Conservation (phyloP, 1,140 invertebrate species). For the Melipona quadrifasciata region DNA sequence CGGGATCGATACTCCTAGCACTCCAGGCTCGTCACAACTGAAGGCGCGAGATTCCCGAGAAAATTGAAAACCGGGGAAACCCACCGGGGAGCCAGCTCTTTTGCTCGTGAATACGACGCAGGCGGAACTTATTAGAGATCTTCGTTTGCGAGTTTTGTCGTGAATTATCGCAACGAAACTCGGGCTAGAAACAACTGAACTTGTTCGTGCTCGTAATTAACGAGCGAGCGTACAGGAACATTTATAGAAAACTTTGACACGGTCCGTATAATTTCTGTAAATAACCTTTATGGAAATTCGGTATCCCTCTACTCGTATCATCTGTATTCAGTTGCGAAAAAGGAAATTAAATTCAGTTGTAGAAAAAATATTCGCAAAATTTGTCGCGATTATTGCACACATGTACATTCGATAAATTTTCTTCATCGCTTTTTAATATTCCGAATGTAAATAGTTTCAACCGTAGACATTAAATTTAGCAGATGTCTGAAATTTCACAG, state of each 20-base stretch:
- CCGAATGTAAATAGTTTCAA: background rate
- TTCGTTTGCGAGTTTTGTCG: background rate
- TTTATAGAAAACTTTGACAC: background rate
- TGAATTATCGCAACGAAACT: background rate
- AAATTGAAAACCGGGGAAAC: constrained; percentile 58
- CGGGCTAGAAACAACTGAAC: background rate
- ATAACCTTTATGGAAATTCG: background rate
- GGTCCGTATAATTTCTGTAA: background rate
- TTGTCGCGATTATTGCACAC: no score
- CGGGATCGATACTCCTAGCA: constrained; percentile 63
- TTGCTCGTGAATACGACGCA: constrained; percentile 10
- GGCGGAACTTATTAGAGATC: constrained; percentile 7
- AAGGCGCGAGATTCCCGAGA: constrained; percentile 58
- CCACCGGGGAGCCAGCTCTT: background rate
- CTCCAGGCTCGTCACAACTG: constrained; percentile 59
- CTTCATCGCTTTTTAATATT: no score
- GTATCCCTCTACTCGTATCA: no score
- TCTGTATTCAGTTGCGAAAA: background rate
- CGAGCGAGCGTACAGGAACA: background rate
- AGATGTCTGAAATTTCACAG: background rate
- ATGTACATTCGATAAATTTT: no score
- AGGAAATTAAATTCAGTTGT: background rate
- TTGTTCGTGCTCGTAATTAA: background rate
- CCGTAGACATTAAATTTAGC: background rate
- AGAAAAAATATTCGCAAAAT: no score